Conservation (phyloP, 2,113 vertebrate genomes). For the Actenoides lindsayi region DNA sequence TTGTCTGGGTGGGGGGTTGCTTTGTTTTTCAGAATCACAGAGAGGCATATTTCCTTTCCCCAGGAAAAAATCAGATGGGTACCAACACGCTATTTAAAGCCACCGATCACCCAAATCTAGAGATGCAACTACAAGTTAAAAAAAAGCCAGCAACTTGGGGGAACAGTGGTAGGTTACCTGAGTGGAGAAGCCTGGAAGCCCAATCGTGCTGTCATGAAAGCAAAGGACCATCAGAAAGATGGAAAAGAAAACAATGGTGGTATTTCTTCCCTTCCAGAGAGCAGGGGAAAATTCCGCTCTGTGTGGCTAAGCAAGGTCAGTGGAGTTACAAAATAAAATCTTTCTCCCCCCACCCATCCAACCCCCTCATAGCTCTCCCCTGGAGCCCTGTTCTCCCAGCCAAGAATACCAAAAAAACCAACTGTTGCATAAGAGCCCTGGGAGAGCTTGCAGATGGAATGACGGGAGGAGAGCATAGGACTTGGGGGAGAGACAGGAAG, state of each 20-base stretch:
- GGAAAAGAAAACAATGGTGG: neutral
- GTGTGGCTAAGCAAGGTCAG: neutral
- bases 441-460: slow-evolving; percentile 7
- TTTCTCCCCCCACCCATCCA: neutral
- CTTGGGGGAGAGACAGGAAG: neutral
- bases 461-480: neutral
- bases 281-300: neutral
- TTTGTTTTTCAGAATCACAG: neutral
- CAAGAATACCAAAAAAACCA: neutral
- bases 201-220: fast-evolving
- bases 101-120: neutral
- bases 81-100: neutral
- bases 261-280: neutral
- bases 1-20: neutral
- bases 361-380: neutral
- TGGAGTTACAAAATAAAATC: neutral
- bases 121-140: neutral
- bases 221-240: neutral
- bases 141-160: neutral
- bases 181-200: neutral
- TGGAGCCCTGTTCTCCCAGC: neutral
- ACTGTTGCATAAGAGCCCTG: neutral
- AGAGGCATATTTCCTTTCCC: neutral
- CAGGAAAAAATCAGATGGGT: neutral
- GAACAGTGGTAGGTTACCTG: neutral